phyloP scores from a whole-genome alignment of 1,140 invertebrate genomes.

The Harlomillsia oculata region DNA sequence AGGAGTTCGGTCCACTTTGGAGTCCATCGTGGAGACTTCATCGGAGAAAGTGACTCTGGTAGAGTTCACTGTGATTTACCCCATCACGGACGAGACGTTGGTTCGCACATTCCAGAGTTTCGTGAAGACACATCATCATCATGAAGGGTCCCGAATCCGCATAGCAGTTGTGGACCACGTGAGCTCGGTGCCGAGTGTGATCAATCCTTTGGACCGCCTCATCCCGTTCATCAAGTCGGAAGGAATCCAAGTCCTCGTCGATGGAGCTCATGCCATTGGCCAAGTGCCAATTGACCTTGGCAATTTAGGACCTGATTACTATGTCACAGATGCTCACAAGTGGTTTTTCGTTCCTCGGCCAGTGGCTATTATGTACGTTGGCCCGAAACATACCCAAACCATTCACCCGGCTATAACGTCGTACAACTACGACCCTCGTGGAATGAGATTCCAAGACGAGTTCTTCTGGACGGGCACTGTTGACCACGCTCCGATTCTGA shows the following conservation, averaged over 20 bases:
- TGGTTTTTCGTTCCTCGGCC: constrained; percentile 21
- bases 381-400: constrained; percentile 1
- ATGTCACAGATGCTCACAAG: constrained; percentile 24
- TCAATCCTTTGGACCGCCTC: constrained; percentile 15
- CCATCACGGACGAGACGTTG: background rate
- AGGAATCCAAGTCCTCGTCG: constrained; percentile 21
- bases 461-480: constrained; percentile 30
- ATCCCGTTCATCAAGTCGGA: constrained; percentile 14
- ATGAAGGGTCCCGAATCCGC: background rate
- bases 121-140: background rate
- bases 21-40: background rate
- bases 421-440: background rate
- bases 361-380: constrained; percentile 14
- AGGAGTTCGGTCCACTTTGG: constrained; percentile 12
- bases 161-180: constrained; percentile 28
- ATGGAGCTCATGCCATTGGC: constrained; percentile 29
- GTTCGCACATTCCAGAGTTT: background rate
- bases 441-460: constrained; percentile 15
- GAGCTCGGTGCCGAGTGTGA: constrained; percentile 7
- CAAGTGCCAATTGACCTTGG: constrained; percentile 20
- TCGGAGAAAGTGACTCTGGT: background rate
- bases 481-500: constrained; percentile 19
- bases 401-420: constrained; percentile 23
- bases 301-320: constrained; percentile 14
- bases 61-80: background rate